Evolutionary conservation across 2,797 vertebrate species (phyloP), one percentile per base, ranked within the genome.

Genomic region (Limnodromus scolopaceus): DNA sequence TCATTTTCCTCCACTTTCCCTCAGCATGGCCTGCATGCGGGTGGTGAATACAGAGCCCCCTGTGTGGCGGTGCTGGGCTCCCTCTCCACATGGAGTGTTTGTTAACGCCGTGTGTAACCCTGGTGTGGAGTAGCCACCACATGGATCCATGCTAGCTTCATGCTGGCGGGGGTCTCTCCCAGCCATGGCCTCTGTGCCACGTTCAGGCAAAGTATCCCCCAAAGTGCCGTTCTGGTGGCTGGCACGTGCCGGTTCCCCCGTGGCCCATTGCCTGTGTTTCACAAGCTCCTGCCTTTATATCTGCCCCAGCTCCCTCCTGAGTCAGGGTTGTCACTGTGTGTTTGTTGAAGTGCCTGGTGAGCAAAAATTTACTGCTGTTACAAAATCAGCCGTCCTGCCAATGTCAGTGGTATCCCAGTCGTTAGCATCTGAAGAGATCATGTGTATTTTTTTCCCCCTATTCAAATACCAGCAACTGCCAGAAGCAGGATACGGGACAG

Each of bases 261-360:
- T 7, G 43, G 36, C 63, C 58, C 8, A 0, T 16, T 60, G 46
- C n/a, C 8, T 0, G 0, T 0, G 2, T 81, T 87, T 86, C 41
- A 32, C 24, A 53, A 61, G 57, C 69, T 81, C 7, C 64, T 57
- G 53, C 41, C 63, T 85, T 84, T 11, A 2, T 39, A n/a, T 58
- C 32, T n/a, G 36, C 11, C 54, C 23, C 18, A 0, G 2, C 55
- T 85, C 48, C 13, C 28, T 77, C 48, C 71, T 3, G 36, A 75
- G 32, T 51, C 54, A 34, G 71, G 38, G 65, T 28, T 92, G 87
- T 86, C 63, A 39, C 20, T 72, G 11, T 0, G 0, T 94, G 28
- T 93, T 95, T 96, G 78, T 48, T 63, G 49, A 93, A 94, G 74
- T 0, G 3, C 43, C 63, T 84, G 34, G 45, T 39, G 51, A 91